These are phyloP conservation scores for Florisuga fusca DNA, from an alignment of 2,797 vertebrate genomes.

Conservation along the genomic window DNA sequence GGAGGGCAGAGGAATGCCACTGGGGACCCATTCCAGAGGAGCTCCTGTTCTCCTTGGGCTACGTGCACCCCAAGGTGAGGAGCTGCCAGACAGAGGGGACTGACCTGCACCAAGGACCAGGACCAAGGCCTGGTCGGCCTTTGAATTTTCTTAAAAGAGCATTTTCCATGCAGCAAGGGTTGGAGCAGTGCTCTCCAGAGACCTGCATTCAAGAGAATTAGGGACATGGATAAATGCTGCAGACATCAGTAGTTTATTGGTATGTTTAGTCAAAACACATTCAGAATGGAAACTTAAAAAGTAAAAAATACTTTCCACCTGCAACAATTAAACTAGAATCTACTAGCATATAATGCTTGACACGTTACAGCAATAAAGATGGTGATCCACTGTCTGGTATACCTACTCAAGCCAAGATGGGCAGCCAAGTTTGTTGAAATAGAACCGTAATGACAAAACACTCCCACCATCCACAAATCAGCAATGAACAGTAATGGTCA, in stretches of 20 bases:
- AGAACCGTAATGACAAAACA: slow-evolving; percentile 83
- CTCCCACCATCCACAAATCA: slow-evolving; percentile 78
- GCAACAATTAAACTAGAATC: slow-evolving; percentile 87
- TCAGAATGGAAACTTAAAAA: slow-evolving; percentile 90
- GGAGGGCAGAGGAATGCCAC: not conserved
- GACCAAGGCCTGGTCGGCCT: accelerated
- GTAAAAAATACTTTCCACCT: slow-evolving; percentile 86
- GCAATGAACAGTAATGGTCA: slow-evolving; percentile 81
- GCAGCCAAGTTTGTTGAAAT: slow-evolving; percentile 82
- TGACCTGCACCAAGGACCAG: accelerated
- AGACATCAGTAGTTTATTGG: slow-evolving; percentile 99
- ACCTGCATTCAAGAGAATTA: slow-evolving; percentile 71
- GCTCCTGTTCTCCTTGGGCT: accelerated
- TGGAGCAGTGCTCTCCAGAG: not conserved
- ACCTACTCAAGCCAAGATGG: slow-evolving; percentile 85
- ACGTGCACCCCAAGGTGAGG: accelerated
- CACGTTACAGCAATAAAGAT: slow-evolving; percentile 88
- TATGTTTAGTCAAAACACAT: slow-evolving; percentile 97
- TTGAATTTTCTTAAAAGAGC: not conserved
- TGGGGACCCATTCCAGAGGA: accelerated
- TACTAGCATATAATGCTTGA: slow-evolving; percentile 90
- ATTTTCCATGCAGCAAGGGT: not conserved
- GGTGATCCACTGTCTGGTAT: slow-evolving; percentile 87
- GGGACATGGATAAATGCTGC: slow-evolving; percentile 85
- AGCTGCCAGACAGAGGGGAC: not conserved